Evolutionary conservation across 2,797 vertebrate species (phyloP).

Genomic region (Hozukius guyotensis): DNA sequence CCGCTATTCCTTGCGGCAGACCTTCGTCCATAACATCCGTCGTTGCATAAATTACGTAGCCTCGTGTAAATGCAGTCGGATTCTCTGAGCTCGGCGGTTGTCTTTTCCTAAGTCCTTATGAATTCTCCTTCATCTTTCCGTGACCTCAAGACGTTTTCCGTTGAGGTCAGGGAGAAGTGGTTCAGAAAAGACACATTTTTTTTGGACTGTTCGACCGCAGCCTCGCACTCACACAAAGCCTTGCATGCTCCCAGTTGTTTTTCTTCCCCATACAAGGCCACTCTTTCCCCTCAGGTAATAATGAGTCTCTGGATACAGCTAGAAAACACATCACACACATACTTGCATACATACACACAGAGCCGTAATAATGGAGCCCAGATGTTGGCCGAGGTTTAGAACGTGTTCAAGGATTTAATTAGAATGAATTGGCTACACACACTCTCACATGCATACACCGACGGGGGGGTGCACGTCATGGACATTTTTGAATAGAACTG

Average conservation of each 20-base stretch:
- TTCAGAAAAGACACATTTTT: neutral
- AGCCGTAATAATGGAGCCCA: slow-evolving; percentile 41
- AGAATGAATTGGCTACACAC: neutral
- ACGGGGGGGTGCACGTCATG: neutral
- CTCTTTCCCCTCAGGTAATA: slow-evolving; percentile 37
- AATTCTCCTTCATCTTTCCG: neutral
- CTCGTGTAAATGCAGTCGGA: no score
- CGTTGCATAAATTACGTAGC: no score
- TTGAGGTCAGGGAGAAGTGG: neutral
- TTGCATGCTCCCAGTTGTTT: slow-evolving; percentile 24
- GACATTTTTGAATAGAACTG: neutral
- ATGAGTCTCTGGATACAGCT: slow-evolving; percentile 15
- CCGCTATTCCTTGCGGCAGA: no score
- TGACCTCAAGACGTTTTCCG: neutral
- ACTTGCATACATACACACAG: neutral
- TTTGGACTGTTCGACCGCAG: neutral
- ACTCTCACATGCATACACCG: neutral
- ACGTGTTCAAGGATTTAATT: slow-evolving; percentile 23
- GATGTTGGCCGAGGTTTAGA: slow-evolving; percentile 24
- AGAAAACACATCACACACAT: slow-evolving; percentile 3
- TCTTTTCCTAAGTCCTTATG: neutral
- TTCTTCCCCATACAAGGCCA: slow-evolving; percentile 54
- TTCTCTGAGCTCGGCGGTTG: neutral
- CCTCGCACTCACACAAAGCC: neutral
- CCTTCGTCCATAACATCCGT: no score